Conservation (phyloP, 2,113 vertebrate genomes). For the Morone saxatilis region DNA sequence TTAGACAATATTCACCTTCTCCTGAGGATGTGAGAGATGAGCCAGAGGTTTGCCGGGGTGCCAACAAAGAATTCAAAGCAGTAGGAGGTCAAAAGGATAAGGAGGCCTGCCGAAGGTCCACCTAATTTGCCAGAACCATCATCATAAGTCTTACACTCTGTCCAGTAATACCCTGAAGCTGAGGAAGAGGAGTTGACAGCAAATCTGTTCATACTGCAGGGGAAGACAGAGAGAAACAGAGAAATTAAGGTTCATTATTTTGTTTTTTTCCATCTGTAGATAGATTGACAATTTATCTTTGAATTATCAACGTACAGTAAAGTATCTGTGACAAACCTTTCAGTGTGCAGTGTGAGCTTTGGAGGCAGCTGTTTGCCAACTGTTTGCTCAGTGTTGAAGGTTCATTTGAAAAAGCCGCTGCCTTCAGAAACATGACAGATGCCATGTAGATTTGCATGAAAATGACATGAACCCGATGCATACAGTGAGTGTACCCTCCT, state of each 20-base stretch:
- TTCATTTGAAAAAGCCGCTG: background rate
- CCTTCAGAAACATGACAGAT: background rate
- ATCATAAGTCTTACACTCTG: constrained; percentile 1
- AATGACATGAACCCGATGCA: background rate
- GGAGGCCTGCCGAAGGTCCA: background rate
- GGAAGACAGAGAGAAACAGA: background rate
- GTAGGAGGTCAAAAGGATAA: constrained; percentile 2
- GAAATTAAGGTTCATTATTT: background rate
- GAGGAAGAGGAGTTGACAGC: background rate
- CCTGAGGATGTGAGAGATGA: constrained; percentile 14
- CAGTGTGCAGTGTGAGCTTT: background rate
- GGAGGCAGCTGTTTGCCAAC: background rate
- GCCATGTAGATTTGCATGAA: constrained; percentile 24
- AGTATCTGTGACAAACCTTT: constrained; percentile 14
- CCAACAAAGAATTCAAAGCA: background rate
- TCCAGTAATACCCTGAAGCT: background rate
- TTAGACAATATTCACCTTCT: constrained; percentile 7
- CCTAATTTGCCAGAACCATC: background rate
- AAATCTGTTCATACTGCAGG: background rate
- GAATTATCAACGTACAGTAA: background rate
- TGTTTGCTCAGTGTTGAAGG: background rate
- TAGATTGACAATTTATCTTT: background rate
- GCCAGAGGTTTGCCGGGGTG: constrained; percentile 20
- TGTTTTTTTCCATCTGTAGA: background rate
- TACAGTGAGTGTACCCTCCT: background rate